A percentile compares a stretch with the other conserved stretches of the same genome.
Conservation (phyloP, 2,797 vertebrate genomes). For the Chelidonichthys spinosus region DNA sequence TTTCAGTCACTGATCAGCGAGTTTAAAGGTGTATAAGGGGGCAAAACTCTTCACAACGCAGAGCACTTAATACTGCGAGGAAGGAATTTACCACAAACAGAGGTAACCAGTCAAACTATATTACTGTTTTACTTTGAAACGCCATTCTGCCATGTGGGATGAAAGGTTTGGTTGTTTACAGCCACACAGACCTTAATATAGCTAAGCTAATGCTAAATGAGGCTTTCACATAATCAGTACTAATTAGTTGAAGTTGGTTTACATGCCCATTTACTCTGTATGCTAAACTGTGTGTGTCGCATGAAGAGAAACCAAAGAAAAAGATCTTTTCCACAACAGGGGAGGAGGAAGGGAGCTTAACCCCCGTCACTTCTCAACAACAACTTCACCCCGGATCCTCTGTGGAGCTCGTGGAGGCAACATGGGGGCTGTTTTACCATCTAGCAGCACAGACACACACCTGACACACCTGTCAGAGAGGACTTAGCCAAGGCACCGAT, state of each 20-base stretch:
- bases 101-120: neutral
- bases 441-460: slow-evolving; percentile 83
- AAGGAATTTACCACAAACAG: neutral
- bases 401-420: slow-evolving; percentile 77
- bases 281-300: slow-evolving; percentile 10
- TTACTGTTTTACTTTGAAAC: neutral
- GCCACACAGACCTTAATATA: neutral
- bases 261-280: neutral
- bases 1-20: no score
- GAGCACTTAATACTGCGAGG: no score
- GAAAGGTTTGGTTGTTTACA: slow-evolving; percentile 6
- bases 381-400: slow-evolving; percentile 45
- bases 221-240: neutral
- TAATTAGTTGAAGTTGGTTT: neutral
- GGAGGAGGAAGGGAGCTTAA: neutral
- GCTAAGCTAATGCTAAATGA: neutral
- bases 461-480: slow-evolving; percentile 98
- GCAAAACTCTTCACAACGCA: no score
- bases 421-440: slow-evolving; percentile 85
- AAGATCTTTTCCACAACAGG: slow-evolving; percentile 30
- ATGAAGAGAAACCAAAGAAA: slow-evolving; percentile 33
- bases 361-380: slow-evolving; percentile 39
- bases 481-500: slow-evolving; percentile 99
- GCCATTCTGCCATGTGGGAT: slow-evolving; percentile 11
- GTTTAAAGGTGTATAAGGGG: no score